Percentiles rank a stretch among this genome's conserved stretches.
These are phyloP conservation scores for Frankliniella intonsa DNA, from an alignment of 2,888 invertebrate genomes.

Conservation along the genomic window DNA sequence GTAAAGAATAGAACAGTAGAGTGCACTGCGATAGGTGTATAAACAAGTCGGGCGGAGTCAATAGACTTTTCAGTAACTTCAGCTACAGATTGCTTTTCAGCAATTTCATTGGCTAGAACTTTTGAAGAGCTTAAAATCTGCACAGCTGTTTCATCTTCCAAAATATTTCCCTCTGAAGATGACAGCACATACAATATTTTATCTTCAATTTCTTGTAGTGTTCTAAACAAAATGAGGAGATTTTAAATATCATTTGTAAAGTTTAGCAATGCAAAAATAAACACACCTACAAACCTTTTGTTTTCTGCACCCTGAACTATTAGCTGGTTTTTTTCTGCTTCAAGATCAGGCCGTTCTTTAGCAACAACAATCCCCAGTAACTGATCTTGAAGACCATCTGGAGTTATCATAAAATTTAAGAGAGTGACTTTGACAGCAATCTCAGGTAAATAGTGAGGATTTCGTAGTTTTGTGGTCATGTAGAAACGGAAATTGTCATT, in stretches of 20 bases:
- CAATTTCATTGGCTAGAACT: constrained; percentile 82
- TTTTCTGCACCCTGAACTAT: constrained; percentile 85
- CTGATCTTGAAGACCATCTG: constrained; percentile 83
- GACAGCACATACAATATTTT: constrained; percentile 78
- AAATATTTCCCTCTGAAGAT: constrained; percentile 67
- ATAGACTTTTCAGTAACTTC: constrained; percentile 87
- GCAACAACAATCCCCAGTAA: constrained; percentile 85
- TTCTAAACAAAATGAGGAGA: constrained; percentile 45
- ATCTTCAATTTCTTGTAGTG: constrained; percentile 83
- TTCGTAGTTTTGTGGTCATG: constrained; percentile 87
- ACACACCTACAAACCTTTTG: constrained; percentile 49
- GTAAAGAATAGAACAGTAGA: constrained; percentile 89
- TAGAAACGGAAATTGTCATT: constrained; percentile 82
- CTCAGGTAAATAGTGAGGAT: constrained; percentile 92
- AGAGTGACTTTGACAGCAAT: constrained; percentile 86
- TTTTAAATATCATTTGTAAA: neutral
- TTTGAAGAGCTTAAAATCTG: constrained; percentile 86
- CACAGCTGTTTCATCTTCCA: constrained; percentile 91
- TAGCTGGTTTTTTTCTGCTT: constrained; percentile 81
- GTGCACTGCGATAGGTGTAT: constrained; percentile 85
- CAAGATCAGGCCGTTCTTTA: constrained; percentile 84
- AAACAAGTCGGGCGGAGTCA: constrained; percentile 75
- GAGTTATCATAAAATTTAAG: constrained; percentile 89
- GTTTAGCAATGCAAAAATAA: neutral
- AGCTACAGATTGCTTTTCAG: constrained; percentile 82